Percentiles rank a stretch among this genome's conserved stretches.
These are phyloP conservation scores for Promerops cafer DNA, from an alignment of 2,113 vertebrate species.

Conservation along the genomic window DNA sequence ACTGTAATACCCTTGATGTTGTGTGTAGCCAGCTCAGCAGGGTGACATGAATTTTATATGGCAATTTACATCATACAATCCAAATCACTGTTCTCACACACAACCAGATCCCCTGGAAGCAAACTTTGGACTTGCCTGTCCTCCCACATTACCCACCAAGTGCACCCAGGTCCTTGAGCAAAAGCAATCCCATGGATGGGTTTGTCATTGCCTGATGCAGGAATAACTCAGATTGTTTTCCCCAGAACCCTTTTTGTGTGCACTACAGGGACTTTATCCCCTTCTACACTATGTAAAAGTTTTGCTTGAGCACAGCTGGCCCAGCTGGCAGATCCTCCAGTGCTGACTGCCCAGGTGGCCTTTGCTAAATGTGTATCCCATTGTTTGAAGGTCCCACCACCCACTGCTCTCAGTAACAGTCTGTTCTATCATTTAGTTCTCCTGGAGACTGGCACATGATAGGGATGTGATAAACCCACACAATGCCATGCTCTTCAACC, in stretches of 20 bases:
- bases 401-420: neutral
- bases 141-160: neutral
- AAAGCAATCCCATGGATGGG: neutral
- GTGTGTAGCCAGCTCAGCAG: neutral
- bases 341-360: neutral
- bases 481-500: neutral
- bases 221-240: neutral
- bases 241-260: neutral
- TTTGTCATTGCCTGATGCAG: neutral
- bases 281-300: neutral
- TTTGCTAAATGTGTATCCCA: neutral
- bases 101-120: neutral
- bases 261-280: neutral
- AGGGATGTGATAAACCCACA: neutral
- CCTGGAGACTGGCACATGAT: neutral
- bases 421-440: neutral
- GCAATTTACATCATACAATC: neutral
- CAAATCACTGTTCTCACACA: neutral
- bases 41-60: neutral
- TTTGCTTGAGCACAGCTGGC: neutral
- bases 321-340: neutral
- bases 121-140: neutral
- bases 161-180: neutral
- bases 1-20: neutral
- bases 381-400: neutral